phyloP scores from a whole-genome alignment of 2,888 invertebrate genomes.

The Maniola hyperantus region DNA sequence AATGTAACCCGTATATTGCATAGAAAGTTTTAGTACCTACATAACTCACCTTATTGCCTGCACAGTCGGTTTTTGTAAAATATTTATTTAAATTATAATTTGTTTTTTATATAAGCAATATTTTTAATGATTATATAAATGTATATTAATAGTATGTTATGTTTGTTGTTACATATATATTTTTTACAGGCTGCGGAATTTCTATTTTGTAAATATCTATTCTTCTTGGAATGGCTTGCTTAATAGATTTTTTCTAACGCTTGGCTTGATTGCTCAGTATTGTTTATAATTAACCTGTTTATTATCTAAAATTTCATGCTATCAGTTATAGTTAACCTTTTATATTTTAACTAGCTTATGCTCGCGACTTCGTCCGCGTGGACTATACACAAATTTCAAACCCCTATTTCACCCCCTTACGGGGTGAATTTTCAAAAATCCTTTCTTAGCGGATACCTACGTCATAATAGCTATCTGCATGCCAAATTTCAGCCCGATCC shows the following conservation, averaged over 20 bases:
- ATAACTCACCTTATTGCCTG: too few relatives aligned
- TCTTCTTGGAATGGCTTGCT: constrained; percentile 40
- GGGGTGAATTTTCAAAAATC: too few relatives aligned
- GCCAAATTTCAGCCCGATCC: too few relatives aligned
- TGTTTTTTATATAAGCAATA: neutral
- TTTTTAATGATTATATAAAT: neutral
- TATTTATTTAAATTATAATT: neutral
- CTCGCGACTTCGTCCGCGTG: too few relatives aligned
- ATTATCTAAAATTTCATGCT: neutral
- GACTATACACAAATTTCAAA: too few relatives aligned
- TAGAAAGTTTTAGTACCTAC: neutral
- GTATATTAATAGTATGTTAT: constrained; percentile 31
- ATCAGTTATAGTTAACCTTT: too few relatives aligned
- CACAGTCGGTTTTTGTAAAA: neutral
- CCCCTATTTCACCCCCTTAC: too few relatives aligned
- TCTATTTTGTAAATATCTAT: constrained; percentile 40
- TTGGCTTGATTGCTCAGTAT: constrained; percentile 36
- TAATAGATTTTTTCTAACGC: constrained; percentile 30
- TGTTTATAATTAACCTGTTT: constrained; percentile 6
- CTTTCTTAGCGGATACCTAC: too few relatives aligned
- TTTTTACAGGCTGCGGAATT: constrained; percentile 45
- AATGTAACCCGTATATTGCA: neutral
- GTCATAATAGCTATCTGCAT: too few relatives aligned
- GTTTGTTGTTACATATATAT: constrained; percentile 38
- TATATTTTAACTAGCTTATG: too few relatives aligned